phyloP scores from a whole-genome alignment of 2,113 vertebrate species.

The Leucoraja erinaceus region DNA sequence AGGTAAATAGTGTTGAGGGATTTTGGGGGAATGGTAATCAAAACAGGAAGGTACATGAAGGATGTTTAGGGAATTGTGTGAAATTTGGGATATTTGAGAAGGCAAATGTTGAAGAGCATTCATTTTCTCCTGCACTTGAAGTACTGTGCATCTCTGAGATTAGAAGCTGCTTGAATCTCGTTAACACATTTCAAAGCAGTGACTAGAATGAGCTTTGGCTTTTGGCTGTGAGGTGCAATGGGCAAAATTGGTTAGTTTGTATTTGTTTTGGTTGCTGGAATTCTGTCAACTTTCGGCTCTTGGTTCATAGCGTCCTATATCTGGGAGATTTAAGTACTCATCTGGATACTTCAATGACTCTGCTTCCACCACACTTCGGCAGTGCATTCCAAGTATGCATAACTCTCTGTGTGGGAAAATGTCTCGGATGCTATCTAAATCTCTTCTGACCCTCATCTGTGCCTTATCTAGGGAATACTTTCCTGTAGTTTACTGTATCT shows the following conservation, averaged over 20 bases:
- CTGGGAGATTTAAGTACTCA: too few species aligned
- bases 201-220: neutral
- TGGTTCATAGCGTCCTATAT: too few species aligned
- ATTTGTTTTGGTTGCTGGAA: neutral
- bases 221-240: neutral
- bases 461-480: too few species aligned
- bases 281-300: neutral
- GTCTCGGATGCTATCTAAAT: too few species aligned
- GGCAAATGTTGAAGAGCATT: neutral
- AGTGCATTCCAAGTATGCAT: too few species aligned
- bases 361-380: too few species aligned
- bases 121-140: neutral
- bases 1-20: neutral
- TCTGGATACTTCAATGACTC: too few species aligned
- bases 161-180: neutral
- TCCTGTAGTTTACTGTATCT: too few species aligned
- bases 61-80: too few species aligned
- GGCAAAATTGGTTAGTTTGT: neutral
- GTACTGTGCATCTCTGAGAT: neutral
- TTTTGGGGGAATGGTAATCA: neutral
- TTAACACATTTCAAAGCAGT: neutral
- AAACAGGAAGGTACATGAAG: neutral
- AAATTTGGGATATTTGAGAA: too few species aligned
- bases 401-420: too few species aligned
- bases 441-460: too few species aligned